Evolutionary conservation across 2,888 invertebrate species (phyloP).

Genomic region (Sphecodes monilicornis): DNA sequence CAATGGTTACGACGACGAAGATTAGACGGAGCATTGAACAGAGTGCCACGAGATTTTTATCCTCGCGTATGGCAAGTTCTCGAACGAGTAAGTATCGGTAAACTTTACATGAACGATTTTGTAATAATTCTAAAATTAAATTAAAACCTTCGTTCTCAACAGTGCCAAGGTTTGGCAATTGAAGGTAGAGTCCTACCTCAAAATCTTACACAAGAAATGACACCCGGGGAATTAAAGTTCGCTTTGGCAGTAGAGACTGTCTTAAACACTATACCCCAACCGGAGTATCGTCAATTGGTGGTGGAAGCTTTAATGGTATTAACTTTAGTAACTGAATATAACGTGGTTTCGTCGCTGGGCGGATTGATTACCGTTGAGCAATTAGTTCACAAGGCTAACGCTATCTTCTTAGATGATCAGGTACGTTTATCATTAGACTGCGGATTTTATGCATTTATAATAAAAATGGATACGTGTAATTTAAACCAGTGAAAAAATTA

Average conservation of each 20-base stretch:
- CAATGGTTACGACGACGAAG: constrained; percentile 98
- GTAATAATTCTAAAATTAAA: neutral
- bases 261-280: constrained; percentile 98
- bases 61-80: constrained; percentile 96
- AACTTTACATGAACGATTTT: neutral
- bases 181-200: constrained; percentile 96
- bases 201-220: constrained; percentile 99
- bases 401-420: constrained; percentile 98
- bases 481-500: too few species aligned
- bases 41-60: constrained; percentile 98
- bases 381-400: constrained; percentile 97
- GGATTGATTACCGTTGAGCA: constrained; percentile 95
- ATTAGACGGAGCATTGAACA: constrained; percentile 98
- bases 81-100: constrained; percentile 88
- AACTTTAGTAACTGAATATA: constrained; percentile 95
- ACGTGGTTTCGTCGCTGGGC: constrained; percentile 91
- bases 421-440: constrained; percentile 84
- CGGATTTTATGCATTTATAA: too few species aligned
- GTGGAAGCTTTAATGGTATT: constrained; percentile 99
- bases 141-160: constrained; percentile 41
- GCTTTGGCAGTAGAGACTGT: constrained; percentile 99
- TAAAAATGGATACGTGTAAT: too few species aligned
- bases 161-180: constrained; percentile 97
- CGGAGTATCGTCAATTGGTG: constrained; percentile 98
- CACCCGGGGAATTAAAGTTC: constrained; percentile 98